A percentile compares a stretch with the other conserved stretches of the same genome.
Conservation (phyloP, 1,140 invertebrate genomes). For the Calliopsis andreniformis region DNA sequence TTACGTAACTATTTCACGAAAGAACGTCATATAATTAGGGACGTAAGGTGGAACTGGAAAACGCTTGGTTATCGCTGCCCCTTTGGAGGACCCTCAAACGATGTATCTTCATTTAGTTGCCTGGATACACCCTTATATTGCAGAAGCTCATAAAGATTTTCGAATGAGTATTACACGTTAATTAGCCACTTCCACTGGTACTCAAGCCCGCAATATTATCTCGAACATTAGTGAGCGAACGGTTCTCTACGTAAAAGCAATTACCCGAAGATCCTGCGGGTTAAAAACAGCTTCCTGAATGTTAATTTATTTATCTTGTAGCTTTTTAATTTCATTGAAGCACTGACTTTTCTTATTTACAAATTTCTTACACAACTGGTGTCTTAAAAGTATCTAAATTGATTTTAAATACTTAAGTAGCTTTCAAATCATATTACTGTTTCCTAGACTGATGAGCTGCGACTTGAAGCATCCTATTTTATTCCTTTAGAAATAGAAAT, state of each 20-base stretch:
- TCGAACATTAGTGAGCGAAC: conserved; percentile 12
- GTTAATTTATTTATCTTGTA: not conserved
- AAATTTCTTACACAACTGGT: no score
- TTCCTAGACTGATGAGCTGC: no score
- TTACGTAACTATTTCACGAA: not conserved
- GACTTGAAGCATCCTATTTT: no score
- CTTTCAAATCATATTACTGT: no score
- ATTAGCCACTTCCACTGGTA: conserved; percentile 43
- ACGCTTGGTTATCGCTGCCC: conserved; percentile 15
- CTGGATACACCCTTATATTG: conserved; percentile 32
- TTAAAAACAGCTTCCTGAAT: not conserved
- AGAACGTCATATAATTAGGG: not conserved
- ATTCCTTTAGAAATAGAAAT: no score
- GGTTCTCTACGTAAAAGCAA: not conserved
- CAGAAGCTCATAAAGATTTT: conserved; percentile 46
- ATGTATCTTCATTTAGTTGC: conserved; percentile 51
- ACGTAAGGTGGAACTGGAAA: conserved; percentile 2
- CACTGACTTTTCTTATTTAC: no score
- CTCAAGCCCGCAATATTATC: conserved; percentile 30
- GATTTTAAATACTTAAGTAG: no score
- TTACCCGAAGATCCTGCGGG: not conserved
- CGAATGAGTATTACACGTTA: conserved; percentile 46
- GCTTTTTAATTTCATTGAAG: not conserved
- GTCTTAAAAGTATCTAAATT: no score
- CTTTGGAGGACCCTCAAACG: not conserved